Conservation (phyloP, 2,888 invertebrate genomes). For the Malachius bipustulatus region DNA sequence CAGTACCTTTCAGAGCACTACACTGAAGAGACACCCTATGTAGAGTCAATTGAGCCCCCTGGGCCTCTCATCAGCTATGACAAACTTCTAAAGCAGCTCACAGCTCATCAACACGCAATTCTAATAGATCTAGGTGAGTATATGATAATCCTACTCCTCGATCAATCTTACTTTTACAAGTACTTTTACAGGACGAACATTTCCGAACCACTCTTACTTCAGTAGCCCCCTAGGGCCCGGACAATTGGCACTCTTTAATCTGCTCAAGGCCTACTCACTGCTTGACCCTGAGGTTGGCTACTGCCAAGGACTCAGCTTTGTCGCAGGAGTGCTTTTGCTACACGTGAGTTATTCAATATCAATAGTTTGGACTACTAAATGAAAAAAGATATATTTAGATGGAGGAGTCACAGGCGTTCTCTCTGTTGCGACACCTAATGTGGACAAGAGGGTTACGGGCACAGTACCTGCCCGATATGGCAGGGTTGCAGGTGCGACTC, state of each 20-base stretch:
- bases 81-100: conserved; percentile 69
- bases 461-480: conserved; percentile 92
- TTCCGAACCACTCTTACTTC: conserved; percentile 90
- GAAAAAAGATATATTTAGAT: conserved; percentile 50
- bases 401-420: conserved; percentile 84
- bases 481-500: conserved; percentile 73
- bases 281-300: conserved; percentile 91
- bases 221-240: conserved; percentile 85
- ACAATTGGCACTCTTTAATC: conserved; percentile 84
- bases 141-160: too few relatives aligned
- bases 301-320: conserved; percentile 93
- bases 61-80: conserved; percentile 70
- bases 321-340: conserved; percentile 82
- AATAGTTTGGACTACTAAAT: not conserved
- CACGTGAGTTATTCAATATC: conserved; percentile 56
- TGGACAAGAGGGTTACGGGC: conserved; percentile 76
- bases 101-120: conserved; percentile 93
- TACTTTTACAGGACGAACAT: conserved; percentile 59
- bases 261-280: conserved; percentile 90
- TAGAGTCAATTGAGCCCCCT: conserved; percentile 57
- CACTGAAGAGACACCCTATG: conserved; percentile 55
- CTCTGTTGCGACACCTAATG: conserved; percentile 81
- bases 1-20: conserved; percentile 79
- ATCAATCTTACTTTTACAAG: conserved; percentile 15
- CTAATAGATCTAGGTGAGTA: conserved; percentile 82